Evolutionary conservation across 2,797 vertebrate species (phyloP).

Genomic region (Salmo trutta): DNA sequence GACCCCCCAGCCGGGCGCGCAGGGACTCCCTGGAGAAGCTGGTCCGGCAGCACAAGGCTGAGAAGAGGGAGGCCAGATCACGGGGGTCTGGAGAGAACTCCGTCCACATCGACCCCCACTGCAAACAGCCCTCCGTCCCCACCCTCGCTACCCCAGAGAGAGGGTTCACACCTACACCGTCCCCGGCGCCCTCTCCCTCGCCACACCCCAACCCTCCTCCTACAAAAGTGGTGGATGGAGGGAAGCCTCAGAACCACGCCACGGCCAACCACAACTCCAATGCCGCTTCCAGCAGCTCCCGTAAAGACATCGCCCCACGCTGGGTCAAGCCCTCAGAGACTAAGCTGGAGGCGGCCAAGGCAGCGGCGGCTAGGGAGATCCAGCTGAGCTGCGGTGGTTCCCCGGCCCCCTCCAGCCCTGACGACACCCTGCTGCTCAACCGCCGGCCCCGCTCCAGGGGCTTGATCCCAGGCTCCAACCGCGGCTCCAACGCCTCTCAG

Average conservation of each 20-base stretch:
- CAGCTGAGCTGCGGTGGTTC: conserved; percentile 60
- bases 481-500: conserved; percentile 92
- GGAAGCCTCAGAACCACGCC: conserved; percentile 73
- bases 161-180: conserved; percentile 3
- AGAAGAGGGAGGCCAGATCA: conserved; percentile 62
- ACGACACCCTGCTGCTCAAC: conserved; percentile 59
- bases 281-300: conserved; percentile 74
- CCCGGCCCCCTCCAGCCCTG: conserved; percentile 63
- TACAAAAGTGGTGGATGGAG: conserved; percentile 53
- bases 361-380: conserved; percentile 71
- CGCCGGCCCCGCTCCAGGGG: conserved; percentile 71
- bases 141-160: conserved; percentile 45
- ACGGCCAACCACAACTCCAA: conserved; percentile 88
- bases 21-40: conserved; percentile 77
- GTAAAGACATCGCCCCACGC: conserved; percentile 82
- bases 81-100: conserved; percentile 68
- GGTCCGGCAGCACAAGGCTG: conserved; percentile 65
- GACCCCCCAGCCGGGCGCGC: conserved; percentile 66
- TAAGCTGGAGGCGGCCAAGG: conserved; percentile 82
- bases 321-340: conserved; percentile 92
- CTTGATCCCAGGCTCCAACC: conserved; percentile 75
- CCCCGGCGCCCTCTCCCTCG: conserved; percentile 32
- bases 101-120: conserved; percentile 39
- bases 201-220: conserved; percentile 48
- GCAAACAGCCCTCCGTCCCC: conserved; percentile 48